A percentile compares a stretch with the other conserved stretches of the same genome.
Evolutionary conservation across 2,888 invertebrate genomes (phyloP).

Genomic region (Lochmaea crataegi): DNA sequence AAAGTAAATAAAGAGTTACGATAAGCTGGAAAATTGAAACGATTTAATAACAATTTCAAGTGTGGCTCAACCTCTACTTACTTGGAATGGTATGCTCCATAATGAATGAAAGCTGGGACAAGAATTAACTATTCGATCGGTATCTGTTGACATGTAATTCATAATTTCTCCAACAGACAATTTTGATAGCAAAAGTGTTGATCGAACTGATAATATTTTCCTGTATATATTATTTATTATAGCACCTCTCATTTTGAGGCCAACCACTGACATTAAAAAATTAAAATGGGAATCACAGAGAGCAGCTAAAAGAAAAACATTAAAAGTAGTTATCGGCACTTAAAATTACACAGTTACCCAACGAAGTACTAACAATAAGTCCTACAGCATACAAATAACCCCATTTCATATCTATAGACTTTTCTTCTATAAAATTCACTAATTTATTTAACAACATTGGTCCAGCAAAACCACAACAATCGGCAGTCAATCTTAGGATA

Average conservation of each 20-base stretch:
- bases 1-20: conserved; percentile 85
- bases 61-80: conserved; percentile 56
- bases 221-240: conserved; percentile 86
- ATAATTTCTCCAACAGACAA: conserved; percentile 87
- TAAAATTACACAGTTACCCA: conserved; percentile 69
- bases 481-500: conserved; percentile 83
- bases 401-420: conserved; percentile 72
- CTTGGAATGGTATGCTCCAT: conserved; percentile 96
- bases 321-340: background rate
- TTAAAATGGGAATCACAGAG: conserved; percentile 90
- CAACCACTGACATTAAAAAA: conserved; percentile 85
- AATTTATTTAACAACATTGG: conserved; percentile 88
- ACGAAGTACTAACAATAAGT: conserved; percentile 73
- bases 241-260: conserved; percentile 87
- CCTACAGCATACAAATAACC: conserved; percentile 76
- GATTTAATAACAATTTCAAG: background rate
- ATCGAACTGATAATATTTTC: conserved; percentile 70
- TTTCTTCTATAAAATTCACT: conserved; percentile 81
- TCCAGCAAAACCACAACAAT: conserved; percentile 87
- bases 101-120: conserved; percentile 96
- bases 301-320: conserved; percentile 69
- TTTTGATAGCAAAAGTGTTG: conserved; percentile 59
- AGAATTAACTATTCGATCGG: conserved; percentile 94
- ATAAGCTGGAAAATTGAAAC: conserved; percentile 71
- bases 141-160: conserved; percentile 97